Conservation (phyloP, 2,113 vertebrate species). For the Varanus salvator region DNA sequence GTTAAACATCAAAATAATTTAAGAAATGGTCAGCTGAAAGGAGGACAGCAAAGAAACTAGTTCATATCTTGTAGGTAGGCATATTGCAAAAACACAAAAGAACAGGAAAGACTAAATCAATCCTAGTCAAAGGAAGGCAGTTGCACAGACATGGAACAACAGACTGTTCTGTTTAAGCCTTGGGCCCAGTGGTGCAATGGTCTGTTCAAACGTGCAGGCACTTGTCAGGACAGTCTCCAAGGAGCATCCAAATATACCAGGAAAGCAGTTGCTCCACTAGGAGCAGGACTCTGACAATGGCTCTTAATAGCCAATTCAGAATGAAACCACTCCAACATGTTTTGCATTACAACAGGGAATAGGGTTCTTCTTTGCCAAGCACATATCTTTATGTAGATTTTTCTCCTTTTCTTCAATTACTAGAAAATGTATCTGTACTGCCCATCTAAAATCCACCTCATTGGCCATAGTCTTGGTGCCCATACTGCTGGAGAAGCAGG, state of each 20-base stretch:
- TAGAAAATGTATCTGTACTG: slow-evolving; percentile 37
- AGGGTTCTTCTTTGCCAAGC: background rate
- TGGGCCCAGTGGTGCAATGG: background rate
- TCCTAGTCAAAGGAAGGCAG: background rate
- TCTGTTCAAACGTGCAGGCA: too few relatives aligned
- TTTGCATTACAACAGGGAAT: too few relatives aligned
- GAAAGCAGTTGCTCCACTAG: too few relatives aligned
- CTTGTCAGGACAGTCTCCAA: too few relatives aligned
- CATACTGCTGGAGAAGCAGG: slow-evolving; percentile 56
- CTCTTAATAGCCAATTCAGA: too few relatives aligned
- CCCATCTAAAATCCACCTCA: slow-evolving; percentile 35
- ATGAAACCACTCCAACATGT: too few relatives aligned
- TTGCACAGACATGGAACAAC: background rate
- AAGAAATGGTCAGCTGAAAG: background rate
- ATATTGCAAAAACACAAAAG: background rate
- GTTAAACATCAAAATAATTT: background rate
- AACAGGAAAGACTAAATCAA: background rate
- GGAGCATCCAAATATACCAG: too few relatives aligned
- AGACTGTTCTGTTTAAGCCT: background rate
- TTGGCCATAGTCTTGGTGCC: slow-evolving; percentile 58
- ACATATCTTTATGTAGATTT: background rate
- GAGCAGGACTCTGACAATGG: too few relatives aligned
- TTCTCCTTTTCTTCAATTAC: background rate
- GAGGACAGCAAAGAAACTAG: background rate
- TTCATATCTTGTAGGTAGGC: too few relatives aligned